Base-by-base conservation (phyloP, 2,888 invertebrate species). In the Sesamia inferens region DNA sequence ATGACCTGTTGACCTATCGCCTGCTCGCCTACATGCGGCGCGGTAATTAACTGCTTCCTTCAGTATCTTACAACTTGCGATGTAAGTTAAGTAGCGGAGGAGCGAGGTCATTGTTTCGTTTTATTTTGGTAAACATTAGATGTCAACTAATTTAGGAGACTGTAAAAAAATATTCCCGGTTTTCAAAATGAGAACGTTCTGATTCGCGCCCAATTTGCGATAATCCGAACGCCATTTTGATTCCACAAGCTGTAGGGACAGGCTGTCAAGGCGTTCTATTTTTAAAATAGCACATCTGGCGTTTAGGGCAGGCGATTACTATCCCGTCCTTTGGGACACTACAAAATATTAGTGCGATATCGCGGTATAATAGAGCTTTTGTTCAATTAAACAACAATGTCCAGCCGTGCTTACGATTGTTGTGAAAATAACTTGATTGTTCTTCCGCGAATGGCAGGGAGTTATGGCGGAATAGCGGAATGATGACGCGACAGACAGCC, bases 401-500 rank as follows among this genome's bases (percentile, higher is more conserved):
- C 70, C 74, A 83, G 42, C 59, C 71, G 44, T 75, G 62, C 54
- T 42, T 63, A 58, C 59, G 71, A 77, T 74, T 76, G 63, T 76
- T 69, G 69, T 62, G 68, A 74, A 76, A 76, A 78, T 72, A 59
- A 75, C 64, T 76, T 62, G 68, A 80, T 78, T 80, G 72, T 76
- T 74, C 74, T 86, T 84, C 85, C 78, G 78, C 81, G 75, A 87
- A 79, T 69, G 63, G 55, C 61, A 51, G 69, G 69, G 66, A 66
- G 64, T 73, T 73, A 68, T 71, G 70, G 67, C 55, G 70, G 73
- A 76, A 87, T 86, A 77, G 74, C 75, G 66, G 22, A 42, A 71
- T 69, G 77, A 74, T 86, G 86, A 87, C 85, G 87, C 78, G 83
- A 78, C 78, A 58, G 59, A 66, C 57, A 62, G 63, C 61, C 54